phyloP scores from a whole-genome alignment of 2,888 invertebrate genomes.

The Ceriagrion tenellum region DNA sequence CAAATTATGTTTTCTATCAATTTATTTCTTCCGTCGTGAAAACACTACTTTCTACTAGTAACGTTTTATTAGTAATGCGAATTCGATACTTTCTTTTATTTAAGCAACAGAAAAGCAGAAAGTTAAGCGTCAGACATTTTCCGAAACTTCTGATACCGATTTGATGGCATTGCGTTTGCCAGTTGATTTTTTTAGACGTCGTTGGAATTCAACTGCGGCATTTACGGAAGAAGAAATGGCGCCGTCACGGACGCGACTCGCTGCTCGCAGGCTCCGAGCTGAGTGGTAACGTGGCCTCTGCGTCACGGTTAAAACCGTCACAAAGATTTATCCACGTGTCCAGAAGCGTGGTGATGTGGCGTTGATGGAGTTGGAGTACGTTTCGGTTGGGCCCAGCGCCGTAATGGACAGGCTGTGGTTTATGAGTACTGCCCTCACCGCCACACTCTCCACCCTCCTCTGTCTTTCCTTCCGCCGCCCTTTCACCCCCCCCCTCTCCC shows the following conservation, averaged over 20 bases:
- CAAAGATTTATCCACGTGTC: neutral
- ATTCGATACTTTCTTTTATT: too few relatives aligned
- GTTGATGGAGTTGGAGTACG: slow-evolving; percentile 52
- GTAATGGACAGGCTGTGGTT: slow-evolving; percentile 63
- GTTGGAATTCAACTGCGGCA: neutral
- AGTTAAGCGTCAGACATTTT: too few relatives aligned
- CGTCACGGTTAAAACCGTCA: neutral
- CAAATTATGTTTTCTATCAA: too few relatives aligned
- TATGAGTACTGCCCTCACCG: slow-evolving; percentile 18
- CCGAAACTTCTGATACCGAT: too few relatives aligned
- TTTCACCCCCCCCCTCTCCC: neutral
- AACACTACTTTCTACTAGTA: too few relatives aligned
- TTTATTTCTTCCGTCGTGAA: too few relatives aligned
- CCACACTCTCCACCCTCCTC: neutral
- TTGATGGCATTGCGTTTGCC: too few relatives aligned
- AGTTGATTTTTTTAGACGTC: neutral
- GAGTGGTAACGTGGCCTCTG: neutral
- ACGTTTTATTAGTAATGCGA: too few relatives aligned
- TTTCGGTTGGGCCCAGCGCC: slow-evolving; percentile 12
- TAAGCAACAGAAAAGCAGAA: too few relatives aligned
- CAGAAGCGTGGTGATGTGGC: slow-evolving; percentile 35
- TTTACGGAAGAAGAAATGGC: neutral
- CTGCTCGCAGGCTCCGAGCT: neutral
- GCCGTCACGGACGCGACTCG: neutral
- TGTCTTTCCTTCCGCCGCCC: too few relatives aligned